Percentiles rank a stretch among this genome's conserved stretches.
Conservation (phyloP, 1,140 invertebrate genomes). For the Protaetia brevitarsis region DNA sequence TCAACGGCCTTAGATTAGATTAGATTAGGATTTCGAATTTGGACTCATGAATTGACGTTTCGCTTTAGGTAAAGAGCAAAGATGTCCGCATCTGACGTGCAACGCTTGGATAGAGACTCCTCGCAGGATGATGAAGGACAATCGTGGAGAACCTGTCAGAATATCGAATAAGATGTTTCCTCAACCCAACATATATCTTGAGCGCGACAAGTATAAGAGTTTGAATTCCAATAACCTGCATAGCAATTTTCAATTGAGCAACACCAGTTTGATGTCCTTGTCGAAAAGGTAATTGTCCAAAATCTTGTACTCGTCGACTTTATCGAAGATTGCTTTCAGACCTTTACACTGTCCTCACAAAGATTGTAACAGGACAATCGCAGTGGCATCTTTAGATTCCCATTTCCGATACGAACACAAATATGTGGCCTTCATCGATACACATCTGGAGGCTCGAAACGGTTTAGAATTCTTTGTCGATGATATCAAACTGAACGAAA, state of each 20-base stretch:
- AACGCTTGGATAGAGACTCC: constrained; percentile 19
- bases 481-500: constrained; percentile 28
- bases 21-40: no score
- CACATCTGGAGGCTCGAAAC: constrained; percentile 51
- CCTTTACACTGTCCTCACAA: constrained; percentile 39
- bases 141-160: not conserved
- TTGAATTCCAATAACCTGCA: not conserved
- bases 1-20: not conserved
- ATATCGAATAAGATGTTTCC: constrained; percentile 22
- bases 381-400: constrained; percentile 34
- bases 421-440: constrained; percentile 35
- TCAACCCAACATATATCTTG: not conserved
- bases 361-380: constrained; percentile 38
- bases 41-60: not conserved
- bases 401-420: constrained; percentile 44
- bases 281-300: not conserved
- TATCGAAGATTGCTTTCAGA: no score
- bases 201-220: not conserved
- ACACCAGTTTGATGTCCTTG: not conserved
- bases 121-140: not conserved
- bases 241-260: not conserved
- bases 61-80: constrained; percentile 10
- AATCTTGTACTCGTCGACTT: no score
- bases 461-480: constrained; percentile 44
- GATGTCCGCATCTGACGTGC: constrained; percentile 19